These are phyloP conservation scores for Catharus ustulatus DNA, from an alignment of 2,797 vertebrate genomes.

Conservation along the genomic window DNA sequence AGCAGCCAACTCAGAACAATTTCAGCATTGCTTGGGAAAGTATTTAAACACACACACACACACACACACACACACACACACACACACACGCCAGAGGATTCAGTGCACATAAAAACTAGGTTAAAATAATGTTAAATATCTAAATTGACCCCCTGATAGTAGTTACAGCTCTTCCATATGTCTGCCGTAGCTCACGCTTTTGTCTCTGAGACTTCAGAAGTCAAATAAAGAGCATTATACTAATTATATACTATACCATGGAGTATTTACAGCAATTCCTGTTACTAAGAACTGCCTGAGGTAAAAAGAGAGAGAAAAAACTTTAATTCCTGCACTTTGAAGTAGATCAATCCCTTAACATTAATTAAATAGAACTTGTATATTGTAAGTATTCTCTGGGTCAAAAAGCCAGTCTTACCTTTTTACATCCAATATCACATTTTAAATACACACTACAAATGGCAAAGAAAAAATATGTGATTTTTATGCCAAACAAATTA, in stretches of 20 bases:
- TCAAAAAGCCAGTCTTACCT: neutral
- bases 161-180: neutral
- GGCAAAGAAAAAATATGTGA: neutral
- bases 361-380: neutral
- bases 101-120: neutral
- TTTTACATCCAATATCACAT: neutral
- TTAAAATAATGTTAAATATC: slow-evolving; percentile 48
- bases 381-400: neutral
- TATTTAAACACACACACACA: neutral
- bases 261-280: slow-evolving; percentile 41
- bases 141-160: slow-evolving; percentile 38
- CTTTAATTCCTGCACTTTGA: slow-evolving; percentile 21
- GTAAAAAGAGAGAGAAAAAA: slow-evolving; percentile 29
- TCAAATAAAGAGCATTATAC: slow-evolving; percentile 6
- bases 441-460: neutral
- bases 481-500: neutral
- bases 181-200: slow-evolving; percentile 8
- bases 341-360: slow-evolving; percentile 32
- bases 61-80: neutral
- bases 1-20: neutral
- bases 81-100: neutral
- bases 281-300: slow-evolving; percentile 24
- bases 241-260: neutral
- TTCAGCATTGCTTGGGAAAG: neutral
- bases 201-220: slow-evolving; percentile 12